A percentile compares a stretch with the other conserved stretches of the same genome.
Evolutionary conservation across 2,797 vertebrate genomes (phyloP).

Genomic region (Bucorvus abyssinicus): DNA sequence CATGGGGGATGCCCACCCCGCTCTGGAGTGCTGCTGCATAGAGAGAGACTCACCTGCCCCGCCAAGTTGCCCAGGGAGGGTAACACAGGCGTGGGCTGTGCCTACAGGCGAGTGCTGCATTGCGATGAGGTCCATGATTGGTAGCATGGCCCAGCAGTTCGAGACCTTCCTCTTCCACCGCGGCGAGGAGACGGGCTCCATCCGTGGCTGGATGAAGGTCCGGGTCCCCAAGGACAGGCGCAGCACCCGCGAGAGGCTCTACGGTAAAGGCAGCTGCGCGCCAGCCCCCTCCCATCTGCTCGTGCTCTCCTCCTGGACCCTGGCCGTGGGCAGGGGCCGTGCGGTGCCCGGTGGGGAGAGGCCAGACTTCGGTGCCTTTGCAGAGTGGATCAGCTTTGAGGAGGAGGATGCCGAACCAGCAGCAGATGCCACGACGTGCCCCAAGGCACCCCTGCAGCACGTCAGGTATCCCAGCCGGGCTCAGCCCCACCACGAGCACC

Average conservation of each 20-base stretch:
- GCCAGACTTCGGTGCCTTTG: not conserved
- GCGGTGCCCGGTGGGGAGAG: not conserved
- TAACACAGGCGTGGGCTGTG: rapidly evolving
- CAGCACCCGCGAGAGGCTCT: constrained; percentile 92
- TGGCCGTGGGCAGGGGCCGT: rapidly evolving
- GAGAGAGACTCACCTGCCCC: not conserved
- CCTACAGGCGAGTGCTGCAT: constrained; percentile 88
- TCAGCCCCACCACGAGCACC: rapidly evolving
- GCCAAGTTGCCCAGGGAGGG: rapidly evolving
- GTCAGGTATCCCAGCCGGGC: constrained; percentile 33
- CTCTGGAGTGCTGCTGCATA: not conserved
- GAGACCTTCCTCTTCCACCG: constrained; percentile 94
- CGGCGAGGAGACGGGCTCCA: constrained; percentile 93
- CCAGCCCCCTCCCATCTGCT: not conserved
- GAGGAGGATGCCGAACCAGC: constrained; percentile 88
- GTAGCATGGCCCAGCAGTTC: constrained; percentile 91
- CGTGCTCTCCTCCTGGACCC: rapidly evolving
- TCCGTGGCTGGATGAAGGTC: constrained; percentile 93
- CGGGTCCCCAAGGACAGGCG: constrained; percentile 88
- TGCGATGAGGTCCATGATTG: constrained; percentile 92
- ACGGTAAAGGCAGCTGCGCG: constrained; percentile 74
- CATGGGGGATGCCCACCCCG: rapidly evolving
- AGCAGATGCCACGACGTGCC: constrained; percentile 74
- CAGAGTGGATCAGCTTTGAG: constrained; percentile 98
- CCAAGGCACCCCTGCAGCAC: constrained; percentile 74